Evolutionary conservation across 53 echinoderm and acorn worm species (phyloP), one percentile per base, ranked within the genome.

Genomic region (Pentamera pediparva): DNA sequence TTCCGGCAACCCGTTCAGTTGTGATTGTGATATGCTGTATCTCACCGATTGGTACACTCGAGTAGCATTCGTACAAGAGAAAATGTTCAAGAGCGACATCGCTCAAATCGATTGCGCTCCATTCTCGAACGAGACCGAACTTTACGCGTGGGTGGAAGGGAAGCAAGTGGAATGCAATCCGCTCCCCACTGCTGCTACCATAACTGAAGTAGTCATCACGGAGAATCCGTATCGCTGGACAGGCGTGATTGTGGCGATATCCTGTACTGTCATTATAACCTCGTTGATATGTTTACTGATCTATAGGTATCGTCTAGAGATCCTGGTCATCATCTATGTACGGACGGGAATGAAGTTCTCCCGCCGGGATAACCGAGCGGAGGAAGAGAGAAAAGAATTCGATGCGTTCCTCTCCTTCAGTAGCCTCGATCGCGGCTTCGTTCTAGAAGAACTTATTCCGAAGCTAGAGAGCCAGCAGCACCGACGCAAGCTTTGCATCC

Each of bases 321-420:
- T 89, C 33, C 77, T 79, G 29, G 81, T 85, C 9, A 51, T 85
- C 0, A 38, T 85, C 6, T 89, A 85, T 65, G 65, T 62, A 37
- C 61, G 35, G 27, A 81, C 69, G 48, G 65, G 77, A 1, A 6
- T 57, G 32, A 41, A 67, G 27, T 20, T 74, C 34, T 73, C 60
- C 17, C 4, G 38, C 20, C 17, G 22, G 2, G 45, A 39, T 5
- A 32, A 41, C 10, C n/a, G 76, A n/a, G n/a, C 65, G 26, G 52
- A 62, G 2, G 75, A 89, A 17, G 48, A 35, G 17, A 61, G 49
- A n/a, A 81, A 70, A 57, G 27, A 55, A 9, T 89, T 83, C 24
- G 89, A 89, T 57, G 85, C 85, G 5, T 89, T 89, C 27, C 63
- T 89, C 49, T 89, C 89, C 3, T 89, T 81, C 60, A 85, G 89